These are phyloP conservation scores for Macropis europaea DNA, from an alignment of 2,888 invertebrate genomes.

Conservation along the genomic window DNA sequence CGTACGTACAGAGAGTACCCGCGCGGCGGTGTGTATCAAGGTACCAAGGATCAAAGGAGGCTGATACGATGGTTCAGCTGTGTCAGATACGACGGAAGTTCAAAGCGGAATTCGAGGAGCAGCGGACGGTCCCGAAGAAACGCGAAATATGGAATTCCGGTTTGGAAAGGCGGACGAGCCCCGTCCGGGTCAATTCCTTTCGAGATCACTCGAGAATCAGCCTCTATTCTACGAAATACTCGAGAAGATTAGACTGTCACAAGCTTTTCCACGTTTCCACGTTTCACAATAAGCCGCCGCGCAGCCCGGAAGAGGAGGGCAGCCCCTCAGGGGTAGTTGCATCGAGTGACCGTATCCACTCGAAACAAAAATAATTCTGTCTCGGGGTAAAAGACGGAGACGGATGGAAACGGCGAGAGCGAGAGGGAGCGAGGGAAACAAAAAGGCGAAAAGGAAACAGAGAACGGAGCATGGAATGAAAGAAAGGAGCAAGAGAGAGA, in stretches of 20 bases:
- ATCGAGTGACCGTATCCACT: conserved; percentile 79
- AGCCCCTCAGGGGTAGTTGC: conserved; percentile 59
- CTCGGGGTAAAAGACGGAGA: conserved; percentile 56
- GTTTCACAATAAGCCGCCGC: conserved; percentile 70
- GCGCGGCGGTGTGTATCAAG: conserved; percentile 15
- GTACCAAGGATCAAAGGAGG: conserved; percentile 27
- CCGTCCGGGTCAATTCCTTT: conserved; percentile 66
- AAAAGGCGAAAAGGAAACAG: neutral
- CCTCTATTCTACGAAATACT: conserved; percentile 74
- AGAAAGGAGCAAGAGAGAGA: conserved; percentile 18
- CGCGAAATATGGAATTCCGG: conserved; percentile 55
- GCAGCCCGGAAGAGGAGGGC: conserved; percentile 48
- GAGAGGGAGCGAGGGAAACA: conserved; percentile 13
- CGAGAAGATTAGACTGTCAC: conserved; percentile 78
- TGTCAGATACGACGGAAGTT: conserved; percentile 18
- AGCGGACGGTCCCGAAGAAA: conserved; percentile 5
- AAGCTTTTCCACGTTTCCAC: conserved; percentile 75
- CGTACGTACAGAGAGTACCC: neutral
- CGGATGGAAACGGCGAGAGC: conserved; percentile 2
- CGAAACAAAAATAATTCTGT: conserved; percentile 79
- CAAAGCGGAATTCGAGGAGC: conserved; percentile 27
- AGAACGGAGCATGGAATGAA: conserved; percentile 3
- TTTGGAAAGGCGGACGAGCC: conserved; percentile 6
- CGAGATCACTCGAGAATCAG: conserved; percentile 74
- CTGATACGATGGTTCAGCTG: neutral